phyloP scores from a whole-genome alignment of 1,140 invertebrate species.

The Drosophila sechellia region DNA sequence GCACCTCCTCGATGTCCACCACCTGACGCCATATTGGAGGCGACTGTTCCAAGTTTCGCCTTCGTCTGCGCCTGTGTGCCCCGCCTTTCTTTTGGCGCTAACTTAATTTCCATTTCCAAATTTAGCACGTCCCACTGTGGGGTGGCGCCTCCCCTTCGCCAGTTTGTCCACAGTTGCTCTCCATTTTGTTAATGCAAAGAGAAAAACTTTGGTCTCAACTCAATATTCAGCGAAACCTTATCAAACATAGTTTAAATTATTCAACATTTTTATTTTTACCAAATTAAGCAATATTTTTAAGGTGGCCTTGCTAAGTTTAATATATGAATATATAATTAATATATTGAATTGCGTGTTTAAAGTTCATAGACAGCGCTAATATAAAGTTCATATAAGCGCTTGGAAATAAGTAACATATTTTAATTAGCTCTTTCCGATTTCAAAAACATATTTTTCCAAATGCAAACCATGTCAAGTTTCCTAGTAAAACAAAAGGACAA shows the following conservation, averaged over 20 bases:
- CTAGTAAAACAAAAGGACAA: slow-evolving; percentile 28
- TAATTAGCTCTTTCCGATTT: background rate
- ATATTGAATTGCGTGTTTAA: too few species aligned
- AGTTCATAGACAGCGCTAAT: background rate
- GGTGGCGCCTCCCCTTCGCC: background rate
- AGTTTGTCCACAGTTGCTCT: background rate
- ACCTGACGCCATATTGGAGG: slow-evolving; percentile 54
- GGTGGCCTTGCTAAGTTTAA: background rate
- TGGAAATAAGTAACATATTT: background rate
- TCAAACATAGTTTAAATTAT: too few species aligned
- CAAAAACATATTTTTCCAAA: slow-evolving; percentile 8
- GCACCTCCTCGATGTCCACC: slow-evolving; percentile 1
- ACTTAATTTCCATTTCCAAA: slow-evolving; percentile 81
- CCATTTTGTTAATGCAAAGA: background rate
- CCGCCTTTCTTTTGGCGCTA: slow-evolving; percentile 44
- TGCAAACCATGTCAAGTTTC: slow-evolving; percentile 55
- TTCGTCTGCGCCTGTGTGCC: slow-evolving; percentile 21
- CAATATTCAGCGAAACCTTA: background rate
- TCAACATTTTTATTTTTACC: too few species aligned
- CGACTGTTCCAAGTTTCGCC: slow-evolving; percentile 36
- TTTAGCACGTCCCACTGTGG: slow-evolving; percentile 67
- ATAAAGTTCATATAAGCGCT: too few species aligned
- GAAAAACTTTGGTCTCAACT: slow-evolving; percentile 3
- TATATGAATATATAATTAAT: too few species aligned
- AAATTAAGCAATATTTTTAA: too few species aligned